phyloP scores from a whole-genome alignment of 2,113 vertebrate species.

The Podiceps cristatus region DNA sequence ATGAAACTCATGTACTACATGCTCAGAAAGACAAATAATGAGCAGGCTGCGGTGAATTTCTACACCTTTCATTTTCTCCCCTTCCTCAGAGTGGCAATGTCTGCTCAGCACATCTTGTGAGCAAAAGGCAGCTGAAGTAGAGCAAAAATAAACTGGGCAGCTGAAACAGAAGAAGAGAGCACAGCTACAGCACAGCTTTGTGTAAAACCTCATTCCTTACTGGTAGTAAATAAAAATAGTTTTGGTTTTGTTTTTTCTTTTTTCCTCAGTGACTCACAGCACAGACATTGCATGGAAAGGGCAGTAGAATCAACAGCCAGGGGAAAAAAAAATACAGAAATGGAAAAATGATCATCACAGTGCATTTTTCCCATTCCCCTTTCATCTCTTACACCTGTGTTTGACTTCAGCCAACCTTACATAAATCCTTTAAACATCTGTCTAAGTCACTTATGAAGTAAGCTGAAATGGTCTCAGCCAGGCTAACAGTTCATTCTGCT shows the following conservation, averaged over 20 bases:
- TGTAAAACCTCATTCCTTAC: conserved; percentile 70
- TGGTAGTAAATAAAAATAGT: conserved; percentile 77
- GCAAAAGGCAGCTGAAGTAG: background rate
- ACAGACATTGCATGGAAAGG: conserved; percentile 73
- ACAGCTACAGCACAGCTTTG: conserved; percentile 46
- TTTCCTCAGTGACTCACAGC: conserved; percentile 68
- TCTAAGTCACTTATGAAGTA: conserved; percentile 75
- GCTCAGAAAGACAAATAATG: background rate
- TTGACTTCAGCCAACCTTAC: conserved; percentile 78
- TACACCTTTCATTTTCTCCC: conserved; percentile 33
- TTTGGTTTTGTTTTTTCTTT: background rate
- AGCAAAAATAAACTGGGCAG: conserved; percentile 47
- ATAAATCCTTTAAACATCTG: conserved; percentile 82
- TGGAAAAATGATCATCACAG: conserved; percentile 76
- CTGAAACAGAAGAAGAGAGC: conserved; percentile 55
- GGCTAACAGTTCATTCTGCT: conserved; percentile 69
- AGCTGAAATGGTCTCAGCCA: conserved; percentile 69
- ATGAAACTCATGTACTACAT: background rate
- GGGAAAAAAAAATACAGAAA: conserved; percentile 42
- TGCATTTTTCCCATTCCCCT: conserved; percentile 75
- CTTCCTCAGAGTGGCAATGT: conserved; percentile 58
- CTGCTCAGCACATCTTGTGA: conserved; percentile 58
- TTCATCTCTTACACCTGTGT: conserved; percentile 84
- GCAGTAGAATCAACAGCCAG: conserved; percentile 67
- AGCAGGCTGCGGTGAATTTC: background rate